Conservation (phyloP, 1,140 invertebrate genomes). For the Drosophila ficusphila region DNA sequence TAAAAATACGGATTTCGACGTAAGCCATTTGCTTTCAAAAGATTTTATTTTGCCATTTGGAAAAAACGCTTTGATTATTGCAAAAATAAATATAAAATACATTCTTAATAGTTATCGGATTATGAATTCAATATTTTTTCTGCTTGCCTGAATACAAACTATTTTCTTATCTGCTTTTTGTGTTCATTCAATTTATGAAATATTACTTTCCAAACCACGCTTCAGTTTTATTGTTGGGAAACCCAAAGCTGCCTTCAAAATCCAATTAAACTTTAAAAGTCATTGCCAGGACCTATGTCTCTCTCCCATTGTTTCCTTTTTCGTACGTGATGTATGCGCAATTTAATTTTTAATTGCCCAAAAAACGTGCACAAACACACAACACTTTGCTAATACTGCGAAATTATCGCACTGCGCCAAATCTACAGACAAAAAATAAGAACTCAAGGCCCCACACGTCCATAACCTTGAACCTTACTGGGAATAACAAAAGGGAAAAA, state of each 20-base stretch:
- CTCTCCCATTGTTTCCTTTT: conserved; percentile 17
- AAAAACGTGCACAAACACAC: conserved; percentile 55
- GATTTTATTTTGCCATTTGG: neutral
- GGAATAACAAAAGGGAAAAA: neutral
- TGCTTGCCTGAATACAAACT: neutral
- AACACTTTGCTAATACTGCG: conserved; percentile 25
- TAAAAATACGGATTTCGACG: no score
- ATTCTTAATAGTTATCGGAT: conserved; percentile 3
- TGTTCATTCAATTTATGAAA: conserved; percentile 49
- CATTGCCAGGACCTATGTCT: conserved; percentile 26
- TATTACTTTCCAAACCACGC: conserved; percentile 26
- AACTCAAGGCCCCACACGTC: conserved; percentile 54
- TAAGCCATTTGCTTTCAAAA: neutral
- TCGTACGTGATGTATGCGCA: conserved; percentile 74
- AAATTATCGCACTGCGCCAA: conserved; percentile 62
- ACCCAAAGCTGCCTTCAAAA: conserved; percentile 55
- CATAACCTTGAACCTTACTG: conserved; percentile 68
- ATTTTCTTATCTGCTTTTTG: neutral
- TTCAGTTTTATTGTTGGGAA: conserved; percentile 1
- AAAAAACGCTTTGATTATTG: neutral
- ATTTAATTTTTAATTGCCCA: conserved; percentile 79
- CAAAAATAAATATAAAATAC: neutral
- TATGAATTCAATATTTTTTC: neutral
- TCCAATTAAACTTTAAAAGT: conserved; percentile 76
- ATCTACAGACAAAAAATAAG: conserved; percentile 36